Evolutionary conservation across 1,140 invertebrate species (phyloP).

Genomic region (Apis cerana): DNA sequence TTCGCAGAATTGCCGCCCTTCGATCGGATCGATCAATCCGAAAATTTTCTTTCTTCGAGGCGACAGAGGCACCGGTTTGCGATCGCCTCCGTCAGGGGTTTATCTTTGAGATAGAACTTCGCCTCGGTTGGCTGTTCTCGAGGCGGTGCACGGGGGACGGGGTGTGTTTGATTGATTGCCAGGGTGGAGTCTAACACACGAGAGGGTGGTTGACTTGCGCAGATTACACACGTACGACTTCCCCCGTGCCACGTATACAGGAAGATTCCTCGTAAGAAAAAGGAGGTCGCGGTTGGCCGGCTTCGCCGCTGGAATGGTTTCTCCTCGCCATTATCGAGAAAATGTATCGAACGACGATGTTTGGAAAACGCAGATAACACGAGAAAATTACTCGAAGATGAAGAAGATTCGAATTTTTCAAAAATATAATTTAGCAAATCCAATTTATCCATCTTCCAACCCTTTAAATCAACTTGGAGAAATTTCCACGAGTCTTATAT

Average conservation of each 20-base stretch:
- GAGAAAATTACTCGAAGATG: too few species aligned
- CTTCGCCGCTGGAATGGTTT: conserved; percentile 25
- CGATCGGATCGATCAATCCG: conserved; percentile 2
- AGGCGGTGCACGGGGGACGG: conserved; percentile 19
- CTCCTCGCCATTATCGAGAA: not conserved
- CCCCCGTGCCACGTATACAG: conserved; percentile 32
- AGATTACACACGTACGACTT: conserved; percentile 57
- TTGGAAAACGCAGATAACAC: too few species aligned
- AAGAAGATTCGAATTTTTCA: too few species aligned
- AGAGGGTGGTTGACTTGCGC: conserved; percentile 68
- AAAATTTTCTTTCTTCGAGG: conserved; percentile 39
- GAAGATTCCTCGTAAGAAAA: conserved; percentile 45
- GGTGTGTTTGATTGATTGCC: conserved; percentile 74
- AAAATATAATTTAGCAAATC: too few species aligned
- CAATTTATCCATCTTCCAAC: too few species aligned
- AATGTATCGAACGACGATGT: not conserved
- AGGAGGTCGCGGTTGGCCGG: conserved; percentile 31
- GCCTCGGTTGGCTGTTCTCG: conserved; percentile 48
- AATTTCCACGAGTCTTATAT: too few species aligned
- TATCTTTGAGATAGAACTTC: conserved; percentile 58
- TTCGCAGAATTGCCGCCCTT: not conserved
- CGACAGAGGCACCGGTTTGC: conserved; percentile 10
- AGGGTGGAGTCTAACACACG: conserved; percentile 74
- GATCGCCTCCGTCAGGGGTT: conserved; percentile 36
- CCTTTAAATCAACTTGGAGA: too few species aligned